These are phyloP conservation scores for Porites rus DNA, from an alignment of 92 coral and sea anemone species.

Conservation along the genomic window DNA sequence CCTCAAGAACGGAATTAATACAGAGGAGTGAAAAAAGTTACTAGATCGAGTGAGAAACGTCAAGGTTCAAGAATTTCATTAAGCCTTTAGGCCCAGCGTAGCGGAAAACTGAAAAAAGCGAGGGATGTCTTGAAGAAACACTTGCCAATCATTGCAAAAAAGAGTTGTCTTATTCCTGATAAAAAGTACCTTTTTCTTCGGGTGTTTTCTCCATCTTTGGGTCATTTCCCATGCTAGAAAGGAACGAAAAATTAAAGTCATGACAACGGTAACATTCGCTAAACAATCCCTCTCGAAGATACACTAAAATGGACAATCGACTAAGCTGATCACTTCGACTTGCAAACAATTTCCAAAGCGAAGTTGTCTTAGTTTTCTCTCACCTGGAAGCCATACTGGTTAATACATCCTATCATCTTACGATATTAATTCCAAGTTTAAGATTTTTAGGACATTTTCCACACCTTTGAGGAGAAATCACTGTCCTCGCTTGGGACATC, in stretches of 20 bases:
- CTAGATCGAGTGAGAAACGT: no score
- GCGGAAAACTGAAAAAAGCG: not conserved
- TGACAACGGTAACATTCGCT: slow-evolving; percentile 28
- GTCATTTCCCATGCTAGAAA: slow-evolving; percentile 22
- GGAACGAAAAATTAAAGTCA: slow-evolving; percentile 28
- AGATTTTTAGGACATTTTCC: slow-evolving; percentile 17
- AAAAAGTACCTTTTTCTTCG: slow-evolving; percentile 29
- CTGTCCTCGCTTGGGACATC: slow-evolving; percentile 35
- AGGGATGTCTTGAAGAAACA: not conserved
- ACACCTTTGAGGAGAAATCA: slow-evolving; percentile 20
- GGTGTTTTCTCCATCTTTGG: slow-evolving; percentile 29
- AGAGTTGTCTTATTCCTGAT: no score
- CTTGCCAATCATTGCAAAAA: not conserved
- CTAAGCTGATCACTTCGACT: not conserved
- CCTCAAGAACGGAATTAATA: no score
- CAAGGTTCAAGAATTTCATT: no score
- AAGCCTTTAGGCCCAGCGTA: no score
- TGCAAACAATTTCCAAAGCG: not conserved
- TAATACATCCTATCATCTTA: not conserved
- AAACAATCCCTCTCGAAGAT: slow-evolving; percentile 17
- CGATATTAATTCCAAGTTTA: not conserved
- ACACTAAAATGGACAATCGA: not conserved
- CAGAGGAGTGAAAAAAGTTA: no score
- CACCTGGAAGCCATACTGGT: slow-evolving; percentile 40
- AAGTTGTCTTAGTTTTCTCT: not conserved